A percentile compares a stretch with the other conserved stretches of the same genome.
phyloP scores from a whole-genome alignment of 2,113 vertebrate species.

The Mus musculus region GRCm39 chr6:112999001-112999500 shows the following conservation, averaged over 20 bases:
- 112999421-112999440: background rate
- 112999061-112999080: background rate
- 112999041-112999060: background rate
- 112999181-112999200: background rate
- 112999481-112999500: background rate
- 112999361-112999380: background rate
- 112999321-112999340: background rate
- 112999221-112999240: background rate
- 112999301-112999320: background rate
- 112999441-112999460: background rate
- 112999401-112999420: background rate
- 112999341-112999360: background rate
- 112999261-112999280: background rate
- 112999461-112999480: background rate
- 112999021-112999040: background rate
- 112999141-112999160: background rate
- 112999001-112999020: background rate
- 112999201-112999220: background rate
- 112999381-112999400: background rate
- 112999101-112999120: background rate
- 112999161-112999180: background rate
- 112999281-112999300: background rate
- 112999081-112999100: background rate
- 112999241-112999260: background rate
- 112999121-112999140: background rate